Base-by-base conservation (phyloP, 1,140 invertebrate genomes). In the Laupala kohalensis region DNA sequence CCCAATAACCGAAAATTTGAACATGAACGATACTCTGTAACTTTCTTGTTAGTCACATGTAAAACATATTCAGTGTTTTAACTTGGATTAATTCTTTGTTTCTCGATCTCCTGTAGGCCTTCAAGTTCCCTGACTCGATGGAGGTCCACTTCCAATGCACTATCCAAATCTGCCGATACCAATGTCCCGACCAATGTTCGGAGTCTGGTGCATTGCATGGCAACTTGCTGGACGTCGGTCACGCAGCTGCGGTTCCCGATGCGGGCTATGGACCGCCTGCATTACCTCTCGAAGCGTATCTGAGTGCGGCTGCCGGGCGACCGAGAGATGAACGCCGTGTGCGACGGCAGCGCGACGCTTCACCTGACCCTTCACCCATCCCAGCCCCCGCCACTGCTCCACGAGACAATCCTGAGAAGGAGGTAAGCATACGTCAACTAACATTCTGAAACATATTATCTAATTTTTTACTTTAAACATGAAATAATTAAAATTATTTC, bases 141-240 rank as follows among this genome's bases (percentile, higher is more conserved):
- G 94, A 96, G 79, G 94, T 97, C 0, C 94, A 96, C 78, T 96
- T 97, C 85, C 94, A 96, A 79, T 96, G 94, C 81, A 95, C 94
- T 19, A 96, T 96, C 74, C 94, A 97, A 79, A 95, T 96, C 75
- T 96, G 94, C 76, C 86, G 94, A 72, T 93, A 94, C 78, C 92
- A 94, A 77, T 96, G 94, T 77, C 94, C 94, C 0, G 93, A 95
- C 75, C 94, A 95, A 75, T 95, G 93, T 77, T 90, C 88, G 6
- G 90, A 90, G 75, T 79, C 80, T 25, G 76, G 77, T 69, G 77
- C 73, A 75, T 77, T 79, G 75, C 84, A 79, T 74, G 76, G 77
- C 64, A 81, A 80, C 19, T 75, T 84, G 4, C 76, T 85, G 62
- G 85, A 88, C 69, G 80, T 83, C 5, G 80, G 83, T 29, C 80